Evolutionary conservation across 2,888 invertebrate genomes (phyloP), one percentile per base, ranked within the genome.

Genomic region (Thecophora atra): DNA sequence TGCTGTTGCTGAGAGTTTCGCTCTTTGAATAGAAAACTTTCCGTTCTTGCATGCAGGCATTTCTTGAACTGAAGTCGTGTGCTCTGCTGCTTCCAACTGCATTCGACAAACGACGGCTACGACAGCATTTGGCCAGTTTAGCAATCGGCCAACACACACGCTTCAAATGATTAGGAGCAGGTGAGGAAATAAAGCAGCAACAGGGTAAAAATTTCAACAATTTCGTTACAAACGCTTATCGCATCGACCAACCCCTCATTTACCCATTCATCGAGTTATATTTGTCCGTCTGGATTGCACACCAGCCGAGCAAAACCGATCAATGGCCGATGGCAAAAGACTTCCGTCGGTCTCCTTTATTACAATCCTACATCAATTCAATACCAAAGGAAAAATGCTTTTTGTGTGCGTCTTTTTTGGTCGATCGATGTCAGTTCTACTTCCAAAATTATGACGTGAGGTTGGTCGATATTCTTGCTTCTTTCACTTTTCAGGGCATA

Each of bases 111-210:
- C n/a, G n/a, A n/a, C n/a, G n/a, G n/a, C 3, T 21, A 19, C 58
- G 58, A 17, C 3, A 28, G 26, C 58, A 28, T 58, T 58, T 58
- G 58, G 8, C 58, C 26, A 24, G 24, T 17, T 21, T 28, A 26
- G 58, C 58, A 24, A 17, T 28, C 58, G 17, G 26, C 26, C 58
- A 13, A 47, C 47, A 44, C 17, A 51, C 65, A 51, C 15, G 51
- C 30, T 37, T 56, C 26, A 68, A 58, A 58, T 54, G 44, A 67
- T 65, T 19, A 30, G 56, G 56, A 21, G 56, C 24, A 21, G 17
- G 26, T 58, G 24, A 15, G 58, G 7, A 2, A 58, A 26, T 0
- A 54, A 68, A 47, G 42, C 52, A 68, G 58, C 68, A 68, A 67
- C 56, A 30, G 21, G 3, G 21, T 21, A 7, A 7, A 58, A 58